Percentiles rank a stretch among this genome's conserved stretches.
Conservation (phyloP, 2,797 vertebrate species). For the Eospalax fontanierii region DNA sequence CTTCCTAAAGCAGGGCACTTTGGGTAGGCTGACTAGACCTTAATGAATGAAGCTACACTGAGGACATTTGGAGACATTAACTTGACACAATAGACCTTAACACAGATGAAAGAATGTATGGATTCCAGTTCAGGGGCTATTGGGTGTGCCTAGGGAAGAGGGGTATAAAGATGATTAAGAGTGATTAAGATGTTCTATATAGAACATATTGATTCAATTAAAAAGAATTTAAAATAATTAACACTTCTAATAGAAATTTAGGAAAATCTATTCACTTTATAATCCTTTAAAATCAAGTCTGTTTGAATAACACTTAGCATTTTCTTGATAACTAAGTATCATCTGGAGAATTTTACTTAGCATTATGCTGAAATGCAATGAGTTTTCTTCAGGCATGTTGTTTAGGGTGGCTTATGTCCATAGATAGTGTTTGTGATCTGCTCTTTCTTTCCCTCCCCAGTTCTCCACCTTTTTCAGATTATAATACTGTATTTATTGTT, state of each 20-base stretch:
- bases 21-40: no score
- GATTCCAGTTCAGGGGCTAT: no score
- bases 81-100: no score
- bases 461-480: slow-evolving; percentile 28
- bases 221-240: no score
- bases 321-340: slow-evolving; percentile 48
- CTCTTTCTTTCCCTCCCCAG: background rate
- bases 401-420: background rate
- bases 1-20: no score
- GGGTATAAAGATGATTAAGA: no score
- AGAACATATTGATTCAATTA: no score
- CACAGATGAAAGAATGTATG: no score
- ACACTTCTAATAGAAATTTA: slow-evolving; percentile 45
- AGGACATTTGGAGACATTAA: no score
- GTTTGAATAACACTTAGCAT: slow-evolving; percentile 21
- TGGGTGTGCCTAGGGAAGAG: no score
- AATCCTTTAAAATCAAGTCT: slow-evolving; percentile 31
- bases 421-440: slow-evolving; percentile 6
- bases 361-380: slow-evolving; percentile 31
- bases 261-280: background rate
- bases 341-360: slow-evolving; percentile 48
- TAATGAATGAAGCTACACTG: no score
- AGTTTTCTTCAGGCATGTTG: slow-evolving; percentile 8
- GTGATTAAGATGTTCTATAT: no score
- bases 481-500: background rate